phyloP scores from a whole-genome alignment of 2,888 invertebrate genomes.

The Macrophya alboannulata region DNA sequence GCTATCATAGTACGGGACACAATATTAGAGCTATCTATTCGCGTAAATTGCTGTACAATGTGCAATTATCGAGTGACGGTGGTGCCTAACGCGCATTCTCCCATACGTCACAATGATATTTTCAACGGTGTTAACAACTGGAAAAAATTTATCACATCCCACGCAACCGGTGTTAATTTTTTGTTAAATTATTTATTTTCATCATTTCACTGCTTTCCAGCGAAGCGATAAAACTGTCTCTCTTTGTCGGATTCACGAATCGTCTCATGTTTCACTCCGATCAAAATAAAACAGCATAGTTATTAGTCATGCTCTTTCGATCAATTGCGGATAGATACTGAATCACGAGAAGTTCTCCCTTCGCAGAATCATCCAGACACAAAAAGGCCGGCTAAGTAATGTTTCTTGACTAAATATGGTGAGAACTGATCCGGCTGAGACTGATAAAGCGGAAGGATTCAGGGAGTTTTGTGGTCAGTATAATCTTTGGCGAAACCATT shows the following conservation, averaged over 20 bases:
- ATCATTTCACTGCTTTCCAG: not conserved
- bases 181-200: no score
- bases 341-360: not conserved
- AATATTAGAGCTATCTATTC: slow-evolving; percentile 74
- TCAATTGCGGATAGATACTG: not conserved
- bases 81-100: not conserved
- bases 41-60: slow-evolving; percentile 75
- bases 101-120: not conserved
- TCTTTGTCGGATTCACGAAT: slow-evolving; percentile 21
- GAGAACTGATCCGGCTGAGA: not conserved
- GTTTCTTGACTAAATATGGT: slow-evolving; percentile 1
- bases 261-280: slow-evolving; percentile 1
- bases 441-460: not conserved
- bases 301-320: not conserved
- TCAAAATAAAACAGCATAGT: not conserved
- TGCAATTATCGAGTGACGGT: slow-evolving; percentile 68
- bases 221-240: slow-evolving; percentile 9
- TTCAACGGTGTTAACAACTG: not conserved
- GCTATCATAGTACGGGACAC: slow-evolving; percentile 71
- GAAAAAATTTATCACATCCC: not conserved
- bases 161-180: not conserved
- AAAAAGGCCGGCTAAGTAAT: not conserved
- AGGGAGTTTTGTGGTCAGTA: slow-evolving; percentile 2
- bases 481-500: slow-evolving; percentile 38
- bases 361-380: not conserved